phyloP scores from a whole-genome alignment of 2,888 invertebrate species.

The Dastarcus helophoroides region DNA sequence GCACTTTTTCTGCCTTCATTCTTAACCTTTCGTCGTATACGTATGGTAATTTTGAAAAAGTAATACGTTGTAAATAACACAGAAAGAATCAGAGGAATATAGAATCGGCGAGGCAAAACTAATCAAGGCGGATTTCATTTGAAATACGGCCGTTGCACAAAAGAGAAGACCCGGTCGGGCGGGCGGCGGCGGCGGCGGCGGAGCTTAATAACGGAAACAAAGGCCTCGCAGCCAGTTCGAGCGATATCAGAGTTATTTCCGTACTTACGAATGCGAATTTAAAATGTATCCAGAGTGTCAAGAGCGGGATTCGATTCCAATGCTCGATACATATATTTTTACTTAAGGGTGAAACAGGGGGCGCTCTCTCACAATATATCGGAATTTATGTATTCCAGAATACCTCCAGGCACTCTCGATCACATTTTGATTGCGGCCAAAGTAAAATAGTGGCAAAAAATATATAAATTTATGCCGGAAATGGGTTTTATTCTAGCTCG shows the following conservation, averaged over 20 bases:
- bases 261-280: constrained; percentile 36
- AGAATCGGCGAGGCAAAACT: no score
- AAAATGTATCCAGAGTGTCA: constrained; percentile 36
- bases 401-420: constrained; percentile 35
- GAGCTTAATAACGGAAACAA: constrained; percentile 23
- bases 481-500: no score
- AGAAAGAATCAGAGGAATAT: no score
- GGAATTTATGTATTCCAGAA: constrained; percentile 38
- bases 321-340: constrained; percentile 39
- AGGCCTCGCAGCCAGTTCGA: constrained; percentile 15
- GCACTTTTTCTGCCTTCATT: no score
- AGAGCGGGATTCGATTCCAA: constrained; percentile 36
- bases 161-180: constrained; percentile 11
- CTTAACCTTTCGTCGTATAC: no score
- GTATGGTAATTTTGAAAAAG: no score
- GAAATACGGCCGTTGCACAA: constrained; percentile 13
- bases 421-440: constrained; percentile 33
- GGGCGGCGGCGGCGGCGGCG: no score
- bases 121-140: constrained; percentile 13
- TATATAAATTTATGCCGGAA: no score
- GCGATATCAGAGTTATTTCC: constrained; percentile 26
- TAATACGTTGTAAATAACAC: no score
- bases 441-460: constrained; percentile 10
- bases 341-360: constrained; percentile 35
- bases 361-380: constrained; percentile 31